Conservation (phyloP, 2,797 vertebrate species). For the Phataginus tetradactyla region DNA sequence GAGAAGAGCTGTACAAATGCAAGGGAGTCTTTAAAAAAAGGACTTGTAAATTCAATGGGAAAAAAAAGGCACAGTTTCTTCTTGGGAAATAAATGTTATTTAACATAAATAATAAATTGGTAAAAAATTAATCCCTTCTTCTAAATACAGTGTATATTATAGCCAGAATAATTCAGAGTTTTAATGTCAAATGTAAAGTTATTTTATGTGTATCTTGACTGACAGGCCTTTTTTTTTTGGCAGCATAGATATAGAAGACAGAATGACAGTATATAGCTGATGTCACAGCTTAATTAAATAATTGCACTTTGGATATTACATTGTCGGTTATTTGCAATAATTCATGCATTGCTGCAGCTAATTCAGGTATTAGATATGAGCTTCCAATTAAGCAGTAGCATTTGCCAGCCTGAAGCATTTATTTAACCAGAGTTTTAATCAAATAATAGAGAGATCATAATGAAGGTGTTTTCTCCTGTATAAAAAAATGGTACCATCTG, state of each 20-base stretch:
- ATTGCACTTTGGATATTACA: conserved; percentile 44
- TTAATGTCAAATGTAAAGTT: background rate
- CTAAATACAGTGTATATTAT: background rate
- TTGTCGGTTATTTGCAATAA: conserved; percentile 57
- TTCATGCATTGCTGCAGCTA: background rate
- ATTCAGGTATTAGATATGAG: background rate
- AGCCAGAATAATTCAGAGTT: background rate
- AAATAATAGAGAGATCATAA: conserved; percentile 83
- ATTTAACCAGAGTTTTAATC: conserved; percentile 82
- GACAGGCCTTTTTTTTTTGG: background rate
- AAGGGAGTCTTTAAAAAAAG: background rate
- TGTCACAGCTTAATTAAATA: conserved; percentile 64
- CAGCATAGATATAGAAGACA: background rate
- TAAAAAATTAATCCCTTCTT: conserved; percentile 11
- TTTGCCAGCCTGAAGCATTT: conserved; percentile 29
- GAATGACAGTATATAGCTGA: conserved; percentile 37
- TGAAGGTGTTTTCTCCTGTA: conserved; percentile 70
- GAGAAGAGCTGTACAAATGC: background rate
- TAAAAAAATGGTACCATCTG: conserved; percentile 78
- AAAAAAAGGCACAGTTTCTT: background rate
- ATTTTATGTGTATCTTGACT: background rate
- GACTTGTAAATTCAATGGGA: background rate
- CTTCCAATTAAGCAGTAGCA: conserved; percentile 12
- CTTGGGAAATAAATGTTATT: background rate
- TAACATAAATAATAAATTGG: conserved; percentile 12